Evolutionary conservation across 2,797 vertebrate species (phyloP), one percentile per base, ranked within the genome.

Genomic region (Lepilemur ruficaudatus): DNA sequence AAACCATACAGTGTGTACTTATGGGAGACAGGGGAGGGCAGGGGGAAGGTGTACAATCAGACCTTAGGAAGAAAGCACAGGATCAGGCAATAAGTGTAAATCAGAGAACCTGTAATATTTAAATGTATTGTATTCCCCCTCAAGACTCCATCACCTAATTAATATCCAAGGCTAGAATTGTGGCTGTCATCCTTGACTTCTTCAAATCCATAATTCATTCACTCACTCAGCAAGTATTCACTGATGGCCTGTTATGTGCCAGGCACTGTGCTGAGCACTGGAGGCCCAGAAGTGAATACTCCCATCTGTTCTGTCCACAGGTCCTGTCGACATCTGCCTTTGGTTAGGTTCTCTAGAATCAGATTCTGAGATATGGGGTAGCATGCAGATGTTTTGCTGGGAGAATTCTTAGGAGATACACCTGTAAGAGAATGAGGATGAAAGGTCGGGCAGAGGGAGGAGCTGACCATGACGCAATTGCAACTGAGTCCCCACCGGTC

Each of bases 301-400:
- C 80, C 35, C 43, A 18, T 23, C 35, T 14, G 32, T 69, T 69
- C 38, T 38, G 30, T 55, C 5, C 10, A 14, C 38, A 28, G 20
- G 5, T 6, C 14, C 38, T 79, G 52, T 8, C 25, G 18, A 78
- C 17, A 14, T 28, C 50, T 38, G 3, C 63, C 81, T 81, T 38
- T 72, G 43, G 28, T 4, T 59, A n/a, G 61, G 81, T 28, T 20
- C 72, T 90, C 20, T 35, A 38, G 55, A 85, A 87, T 90, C 32
- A 46, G 57, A 85, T 79, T 90, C 67, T 72, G 38, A 81, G 35
- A 25, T 79, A 55, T 75, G 52, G 65, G 93, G 75, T n/a, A 70
- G 28, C 35, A 76, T 1, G 22, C 76, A 52, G 46, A 80, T 7
- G 6, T 76, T 84, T 80, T 57, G 67, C 2, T 35, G 8, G 50